Base-by-base conservation (phyloP, 1,140 invertebrate species). In the Drosophila ananassae region DNA sequence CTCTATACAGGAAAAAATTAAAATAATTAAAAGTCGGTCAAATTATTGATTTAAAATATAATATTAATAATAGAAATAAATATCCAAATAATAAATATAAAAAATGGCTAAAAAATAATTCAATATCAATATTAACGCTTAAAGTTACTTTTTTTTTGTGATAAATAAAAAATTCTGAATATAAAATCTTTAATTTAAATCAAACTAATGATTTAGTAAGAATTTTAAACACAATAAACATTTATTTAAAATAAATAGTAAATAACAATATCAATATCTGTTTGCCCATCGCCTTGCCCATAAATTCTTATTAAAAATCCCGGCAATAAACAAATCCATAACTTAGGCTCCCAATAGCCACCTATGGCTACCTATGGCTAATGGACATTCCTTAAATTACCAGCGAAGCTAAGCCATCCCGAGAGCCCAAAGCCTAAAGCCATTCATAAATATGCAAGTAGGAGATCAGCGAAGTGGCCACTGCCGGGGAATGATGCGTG, bases 401-500 rank as follows among this genome's bases (percentile, higher is more conserved):
- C 37, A 32, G 17, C 53, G 72, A 74, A 73, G 59, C 41, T 50
- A 63, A 50, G 48, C 30, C 39, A 9, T 73, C 21, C 13, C 28
- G 47, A 60, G 12, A 6, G 50, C 53, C 53, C 28, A 30, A 8
- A 24, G 50, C 53, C 53, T 22, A 30, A 8, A 24, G 73, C 73
- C 21, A 12, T 51, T 55, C 61, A 76, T 76, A 37, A 76, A 76
- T 76, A 76, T 76, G 72, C 73, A 76, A 76, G 55, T 66, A 66
- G 72, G 62, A 39, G 61, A 73, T 73, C 68, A 28, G 13, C 8
- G 21, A 21, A 60, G 12, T 8, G 57, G 39, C 53, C 22, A 30
- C 10, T 21, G 73, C 73, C 21, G 32, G 34, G 48, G 8, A 10
- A n/a, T 7, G 37, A 37, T 60, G 73, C 71, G 62, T 60, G 51